These are phyloP conservation scores for Belgica antarctica DNA, from an alignment of 2,888 invertebrate genomes.

Conservation along the genomic window DNA sequence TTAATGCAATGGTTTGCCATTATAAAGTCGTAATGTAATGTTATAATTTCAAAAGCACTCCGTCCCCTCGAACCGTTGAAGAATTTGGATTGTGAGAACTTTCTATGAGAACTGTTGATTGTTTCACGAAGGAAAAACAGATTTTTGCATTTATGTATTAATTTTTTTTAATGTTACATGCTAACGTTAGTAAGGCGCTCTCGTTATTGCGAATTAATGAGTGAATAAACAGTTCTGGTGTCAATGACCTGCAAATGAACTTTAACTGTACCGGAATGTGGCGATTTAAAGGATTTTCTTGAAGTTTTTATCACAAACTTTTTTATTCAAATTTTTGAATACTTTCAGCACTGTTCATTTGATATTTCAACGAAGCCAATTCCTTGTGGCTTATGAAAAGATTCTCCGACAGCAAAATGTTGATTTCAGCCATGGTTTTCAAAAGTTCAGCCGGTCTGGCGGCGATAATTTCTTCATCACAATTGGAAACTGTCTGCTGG, in stretches of 20 bases:
- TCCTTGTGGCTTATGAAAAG: conserved; percentile 38
- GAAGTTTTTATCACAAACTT: not conserved
- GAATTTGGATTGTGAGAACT: conserved; percentile 43
- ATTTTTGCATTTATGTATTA: conserved; percentile 34
- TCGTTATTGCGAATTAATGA: conserved; percentile 39
- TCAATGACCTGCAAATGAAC: not conserved
- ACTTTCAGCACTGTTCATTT: too few species aligned
- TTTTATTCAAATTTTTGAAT: conserved; percentile 12
- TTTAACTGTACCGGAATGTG: too few species aligned
- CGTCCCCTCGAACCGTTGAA: not conserved
- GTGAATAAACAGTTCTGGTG: not conserved
- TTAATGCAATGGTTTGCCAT: not conserved
- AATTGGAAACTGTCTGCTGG: conserved; percentile 21
- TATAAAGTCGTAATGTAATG: conserved; percentile 12
- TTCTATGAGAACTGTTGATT: conserved; percentile 41
- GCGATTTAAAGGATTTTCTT: too few species aligned
- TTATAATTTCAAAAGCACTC: conserved; percentile 30
- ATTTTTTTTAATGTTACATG: conserved; percentile 41
- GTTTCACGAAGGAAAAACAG: conserved; percentile 25
- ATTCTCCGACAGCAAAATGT: conserved; percentile 36
- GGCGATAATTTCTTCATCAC: conserved; percentile 18
- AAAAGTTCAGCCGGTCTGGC: conserved; percentile 32
- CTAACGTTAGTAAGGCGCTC: conserved; percentile 34
- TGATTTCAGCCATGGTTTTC: conserved; percentile 38
- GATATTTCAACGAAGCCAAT: conserved; percentile 28